Conservation (phyloP, 2,888 invertebrate genomes). For the Patella ulyssiponensis region DNA sequence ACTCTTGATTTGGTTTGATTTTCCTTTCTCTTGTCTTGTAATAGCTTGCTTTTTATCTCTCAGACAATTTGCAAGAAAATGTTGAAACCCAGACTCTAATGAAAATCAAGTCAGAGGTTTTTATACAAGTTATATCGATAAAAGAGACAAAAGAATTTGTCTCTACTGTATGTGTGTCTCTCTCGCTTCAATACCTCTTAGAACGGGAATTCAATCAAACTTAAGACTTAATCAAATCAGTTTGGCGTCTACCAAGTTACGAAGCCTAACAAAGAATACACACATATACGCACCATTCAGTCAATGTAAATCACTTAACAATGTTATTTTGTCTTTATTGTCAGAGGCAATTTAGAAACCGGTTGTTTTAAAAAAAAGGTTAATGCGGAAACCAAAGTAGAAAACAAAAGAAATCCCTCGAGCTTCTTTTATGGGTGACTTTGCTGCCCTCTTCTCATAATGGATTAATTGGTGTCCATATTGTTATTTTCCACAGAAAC, state of each 20-base stretch:
- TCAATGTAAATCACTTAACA: slow-evolving; percentile 5
- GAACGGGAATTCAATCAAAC: slow-evolving; percentile 5
- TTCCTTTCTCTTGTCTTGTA: no score
- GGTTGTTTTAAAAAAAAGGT: no score
- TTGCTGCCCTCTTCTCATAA: no score
- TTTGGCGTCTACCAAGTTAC: slow-evolving; percentile 10
- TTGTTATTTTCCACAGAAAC: no score
- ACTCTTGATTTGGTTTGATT: no score
- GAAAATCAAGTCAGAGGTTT: slow-evolving; percentile 3
- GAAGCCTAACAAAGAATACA: not conserved
- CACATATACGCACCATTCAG: not conserved
- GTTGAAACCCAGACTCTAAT: not conserved
- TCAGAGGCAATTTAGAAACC: not conserved
- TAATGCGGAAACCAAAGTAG: no score
- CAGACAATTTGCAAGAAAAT: no score
- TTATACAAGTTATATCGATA: slow-evolving; percentile 1
- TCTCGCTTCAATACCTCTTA: slow-evolving; percentile 10
- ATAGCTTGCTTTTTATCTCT: no score
- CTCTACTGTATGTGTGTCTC: not conserved
- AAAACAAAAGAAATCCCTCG: no score
- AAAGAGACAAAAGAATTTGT: not conserved
- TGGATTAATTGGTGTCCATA: no score
- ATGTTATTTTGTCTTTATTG: slow-evolving; percentile 3
- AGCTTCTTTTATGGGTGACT: no score
- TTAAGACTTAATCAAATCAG: slow-evolving; percentile 5